Evolutionary conservation across 2,113 vertebrate genomes (phyloP).

Genomic region (Dromas ardeola): DNA sequence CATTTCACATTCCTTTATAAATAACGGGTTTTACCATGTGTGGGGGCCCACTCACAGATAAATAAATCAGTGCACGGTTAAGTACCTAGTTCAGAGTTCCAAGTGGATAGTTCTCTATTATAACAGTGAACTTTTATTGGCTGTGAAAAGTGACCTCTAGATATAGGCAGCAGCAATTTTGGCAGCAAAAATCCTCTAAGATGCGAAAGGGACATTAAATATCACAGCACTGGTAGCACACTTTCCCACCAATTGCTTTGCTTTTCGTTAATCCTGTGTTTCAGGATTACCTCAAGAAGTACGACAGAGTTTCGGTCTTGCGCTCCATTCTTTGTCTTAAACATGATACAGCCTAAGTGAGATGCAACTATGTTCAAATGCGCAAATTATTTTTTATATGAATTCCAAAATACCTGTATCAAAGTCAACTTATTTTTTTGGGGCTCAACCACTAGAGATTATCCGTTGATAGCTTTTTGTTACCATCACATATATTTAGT

Average conservation of each 20-base stretch:
- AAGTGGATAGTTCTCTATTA: background rate
- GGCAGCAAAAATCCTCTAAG: background rate
- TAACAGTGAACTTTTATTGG: background rate
- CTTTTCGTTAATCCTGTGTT: background rate
- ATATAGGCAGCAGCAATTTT: background rate
- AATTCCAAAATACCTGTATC: background rate
- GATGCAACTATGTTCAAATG: background rate
- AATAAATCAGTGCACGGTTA: background rate
- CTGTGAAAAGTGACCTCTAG: background rate
- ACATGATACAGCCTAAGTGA: background rate
- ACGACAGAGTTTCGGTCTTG: background rate
- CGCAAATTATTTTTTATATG: background rate
- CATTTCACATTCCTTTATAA: background rate
- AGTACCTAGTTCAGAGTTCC: background rate
- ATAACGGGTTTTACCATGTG: background rate
- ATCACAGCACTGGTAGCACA: background rate
- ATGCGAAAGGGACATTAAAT: accelerated
- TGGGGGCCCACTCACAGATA: background rate
- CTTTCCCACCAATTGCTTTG: background rate
- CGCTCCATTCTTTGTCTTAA: background rate
- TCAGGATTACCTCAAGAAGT: background rate
- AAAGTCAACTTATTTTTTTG: background rate
- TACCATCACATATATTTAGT: background rate
- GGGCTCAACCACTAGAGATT: background rate
- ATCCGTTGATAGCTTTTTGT: background rate